Evolutionary conservation across 1,140 invertebrate genomes (phyloP).

Genomic region (Rhagoletis pomonella): DNA sequence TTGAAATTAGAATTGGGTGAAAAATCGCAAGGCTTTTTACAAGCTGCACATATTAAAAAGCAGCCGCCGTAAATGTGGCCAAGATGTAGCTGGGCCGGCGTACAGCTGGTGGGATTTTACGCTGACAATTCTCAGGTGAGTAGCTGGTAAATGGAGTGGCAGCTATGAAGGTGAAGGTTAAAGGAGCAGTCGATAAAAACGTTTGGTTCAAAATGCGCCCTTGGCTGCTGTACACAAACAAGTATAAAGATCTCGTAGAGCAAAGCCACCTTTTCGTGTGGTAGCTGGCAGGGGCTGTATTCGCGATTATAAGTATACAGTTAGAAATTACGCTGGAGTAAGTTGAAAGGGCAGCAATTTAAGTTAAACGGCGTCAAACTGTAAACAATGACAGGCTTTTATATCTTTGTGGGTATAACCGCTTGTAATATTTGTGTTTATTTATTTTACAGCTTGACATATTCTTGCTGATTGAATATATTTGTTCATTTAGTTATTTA

Average conservation of each 20-base stretch:
- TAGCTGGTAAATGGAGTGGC: not conserved
- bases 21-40: not conserved
- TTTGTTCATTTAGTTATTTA: not conserved
- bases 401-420: too few species aligned
- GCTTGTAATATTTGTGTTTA: not conserved
- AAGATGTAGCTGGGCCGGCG: not conserved
- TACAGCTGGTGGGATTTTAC: not conserved
- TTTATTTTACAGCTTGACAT: not conserved
- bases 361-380: too few species aligned
- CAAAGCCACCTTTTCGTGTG: not conserved
- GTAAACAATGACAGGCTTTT: too few species aligned
- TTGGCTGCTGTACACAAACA: not conserved
- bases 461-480: not conserved
- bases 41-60: not conserved
- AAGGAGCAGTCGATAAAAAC: not conserved
- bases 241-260: not conserved
- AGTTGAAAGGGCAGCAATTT: not conserved
- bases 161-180: not conserved
- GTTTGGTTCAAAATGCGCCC: not conserved
- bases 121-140: not conserved
- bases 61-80: not conserved
- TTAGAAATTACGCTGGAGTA: not conserved
- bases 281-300: too few species aligned
- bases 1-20: slow-evolving; percentile 34
- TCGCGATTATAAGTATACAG: too few species aligned